Evolutionary conservation across 2,888 invertebrate species (phyloP).

Genomic region (Lampropteryx suffumata): DNA sequence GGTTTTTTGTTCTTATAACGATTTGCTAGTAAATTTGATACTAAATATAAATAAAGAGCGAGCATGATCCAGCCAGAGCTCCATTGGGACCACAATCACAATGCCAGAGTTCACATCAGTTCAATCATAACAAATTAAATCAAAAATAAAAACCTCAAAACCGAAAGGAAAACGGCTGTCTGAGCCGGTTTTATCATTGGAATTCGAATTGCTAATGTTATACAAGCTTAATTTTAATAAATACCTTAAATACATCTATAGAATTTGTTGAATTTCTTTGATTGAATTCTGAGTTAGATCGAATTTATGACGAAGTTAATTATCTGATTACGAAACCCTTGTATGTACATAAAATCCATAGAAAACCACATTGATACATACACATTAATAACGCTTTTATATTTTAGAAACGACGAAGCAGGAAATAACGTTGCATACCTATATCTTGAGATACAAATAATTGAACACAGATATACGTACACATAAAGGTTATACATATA

Average conservation of each 20-base stretch:
- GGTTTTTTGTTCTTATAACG: constrained; percentile 6
- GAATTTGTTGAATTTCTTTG: constrained; percentile 11
- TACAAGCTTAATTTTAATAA: constrained; percentile 15
- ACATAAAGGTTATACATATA: constrained; percentile 18
- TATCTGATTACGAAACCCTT: too few relatives aligned
- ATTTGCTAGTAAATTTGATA: too few relatives aligned
- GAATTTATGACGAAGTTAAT: too few relatives aligned
- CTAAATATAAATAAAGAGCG: too few relatives aligned
- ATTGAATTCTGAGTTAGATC: not conserved
- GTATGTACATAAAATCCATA: too few relatives aligned
- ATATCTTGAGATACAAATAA: constrained; percentile 57
- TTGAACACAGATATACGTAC: constrained; percentile 36
- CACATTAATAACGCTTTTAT: constrained; percentile 31
- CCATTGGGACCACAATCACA: too few relatives aligned
- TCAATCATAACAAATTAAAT: too few relatives aligned
- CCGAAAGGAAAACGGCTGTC: not conserved
- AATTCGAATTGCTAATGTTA: constrained; percentile 3
- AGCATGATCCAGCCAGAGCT: too few relatives aligned
- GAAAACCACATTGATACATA: constrained; percentile 49
- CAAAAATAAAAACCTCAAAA: not conserved
- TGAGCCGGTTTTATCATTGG: constrained; percentile 6
- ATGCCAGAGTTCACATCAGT: too few relatives aligned
- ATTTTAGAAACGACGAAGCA: constrained; percentile 32
- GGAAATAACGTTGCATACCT: constrained; percentile 46
- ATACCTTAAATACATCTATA: constrained; percentile 22